Evolutionary conservation across 2,797 vertebrate species (phyloP), one percentile per base, ranked within the genome.

Genomic region (Centropyge bicolor): DNA sequence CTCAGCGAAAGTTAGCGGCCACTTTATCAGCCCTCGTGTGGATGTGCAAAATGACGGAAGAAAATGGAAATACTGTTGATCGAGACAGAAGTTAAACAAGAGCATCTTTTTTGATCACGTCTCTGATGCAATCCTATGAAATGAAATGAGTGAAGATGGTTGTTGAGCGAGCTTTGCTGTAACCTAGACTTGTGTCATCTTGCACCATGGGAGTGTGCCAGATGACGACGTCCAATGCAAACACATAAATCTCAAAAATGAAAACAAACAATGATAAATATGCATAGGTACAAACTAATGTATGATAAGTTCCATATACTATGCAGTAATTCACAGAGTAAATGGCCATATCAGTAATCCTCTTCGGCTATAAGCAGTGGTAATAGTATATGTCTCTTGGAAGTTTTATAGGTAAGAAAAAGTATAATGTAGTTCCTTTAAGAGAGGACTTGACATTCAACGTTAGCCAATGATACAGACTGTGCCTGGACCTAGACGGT

Each of bases 391-490:
- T n/a, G 19, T 64, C 14, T 62, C 31, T 36, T 65, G 4, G 9
- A 84, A 27, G 72, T 69, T 68, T 80, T n/a, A 54, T 19, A 56
- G 31, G 38, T 80, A 62, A 65, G 76, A 70, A 46, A 71, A 75
- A 74, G 36, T 74, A 74, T 49, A 60, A 76, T 83, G 22, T 57
- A 59, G 66, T 45, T 73, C 16, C 66, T 66, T 40, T 84, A 74
- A 69, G 61, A 79, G 71, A 86, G 66, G 43, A 80, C 71, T 86
- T 92, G 86, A 89, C 87, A 90, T 90, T 91, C 81, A 87, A 65
- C 82, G 12, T 60, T 45, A 78, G 81, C 80, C 82, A 69, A n/a
- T 85, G 81, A 88, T 87, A 88, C 56, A 84, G 67, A 54, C 60
- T 59, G 68, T 63, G 81, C 70, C 77, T 78, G 82, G 83, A 91